These are phyloP conservation scores for Fregata magnificens DNA, from an alignment of 2,113 vertebrate species.

Conservation along the genomic window DNA sequence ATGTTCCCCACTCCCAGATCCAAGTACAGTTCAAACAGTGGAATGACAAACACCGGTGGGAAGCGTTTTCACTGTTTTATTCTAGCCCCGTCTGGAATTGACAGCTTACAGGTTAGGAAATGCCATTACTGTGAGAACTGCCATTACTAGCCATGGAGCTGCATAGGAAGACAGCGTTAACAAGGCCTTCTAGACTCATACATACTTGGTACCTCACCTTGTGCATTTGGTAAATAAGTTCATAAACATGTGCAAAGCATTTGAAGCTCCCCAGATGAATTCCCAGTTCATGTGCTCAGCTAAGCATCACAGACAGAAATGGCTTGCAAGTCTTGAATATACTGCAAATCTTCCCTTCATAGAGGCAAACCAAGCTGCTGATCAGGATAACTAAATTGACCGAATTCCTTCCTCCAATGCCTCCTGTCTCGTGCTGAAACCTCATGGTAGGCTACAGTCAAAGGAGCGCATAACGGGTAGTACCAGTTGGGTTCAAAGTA, in stretches of 20 bases:
- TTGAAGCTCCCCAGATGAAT: background rate
- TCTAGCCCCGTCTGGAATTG: background rate
- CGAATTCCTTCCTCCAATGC: background rate
- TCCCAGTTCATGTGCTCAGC: background rate
- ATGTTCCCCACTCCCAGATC: background rate
- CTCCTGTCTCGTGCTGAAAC: background rate
- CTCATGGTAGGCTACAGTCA: background rate
- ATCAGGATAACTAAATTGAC: background rate
- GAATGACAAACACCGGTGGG: accelerated
- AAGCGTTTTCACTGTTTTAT: background rate
- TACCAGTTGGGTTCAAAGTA: background rate
- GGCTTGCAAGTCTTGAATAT: background rate
- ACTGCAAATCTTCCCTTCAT: background rate
- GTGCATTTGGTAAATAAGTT: background rate
- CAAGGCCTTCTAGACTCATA: background rate
- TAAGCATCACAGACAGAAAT: background rate
- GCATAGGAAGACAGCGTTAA: background rate
- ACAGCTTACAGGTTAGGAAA: background rate
- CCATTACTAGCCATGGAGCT: background rate
- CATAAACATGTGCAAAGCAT: background rate
- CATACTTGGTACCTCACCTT: background rate
- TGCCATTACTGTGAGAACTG: background rate
- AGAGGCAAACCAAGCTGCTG: background rate
- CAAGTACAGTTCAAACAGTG: background rate
- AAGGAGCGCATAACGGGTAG: background rate